Conservation (phyloP, 64 coral and sea anemone species). For the Porites lutea region DNA sequence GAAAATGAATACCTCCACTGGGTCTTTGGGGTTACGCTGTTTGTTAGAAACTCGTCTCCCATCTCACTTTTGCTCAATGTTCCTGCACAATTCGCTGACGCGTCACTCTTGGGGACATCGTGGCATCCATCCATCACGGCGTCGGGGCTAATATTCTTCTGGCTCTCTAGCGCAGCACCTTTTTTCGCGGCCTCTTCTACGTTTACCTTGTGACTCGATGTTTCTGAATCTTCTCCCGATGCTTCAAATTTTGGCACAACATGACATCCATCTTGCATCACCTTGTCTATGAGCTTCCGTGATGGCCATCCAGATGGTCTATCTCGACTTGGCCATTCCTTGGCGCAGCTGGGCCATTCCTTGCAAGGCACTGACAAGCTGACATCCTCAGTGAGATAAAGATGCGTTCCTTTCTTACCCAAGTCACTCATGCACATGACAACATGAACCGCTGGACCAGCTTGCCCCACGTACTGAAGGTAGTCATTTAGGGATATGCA, state of each 20-base stretch:
- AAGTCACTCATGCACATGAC: conserved; percentile 39
- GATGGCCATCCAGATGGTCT: conserved; percentile 55
- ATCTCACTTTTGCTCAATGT: not conserved
- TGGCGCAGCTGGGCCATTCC: conserved; percentile 64
- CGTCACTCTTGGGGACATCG: too few species aligned
- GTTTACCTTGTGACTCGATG: not conserved
- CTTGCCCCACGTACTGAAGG: conserved; percentile 66
- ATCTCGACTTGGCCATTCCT: conserved; percentile 22
- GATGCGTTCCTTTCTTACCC: conserved; percentile 16
- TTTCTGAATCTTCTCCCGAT: not conserved
- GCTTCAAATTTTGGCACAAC: conserved; percentile 67
- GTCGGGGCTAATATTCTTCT: too few species aligned
- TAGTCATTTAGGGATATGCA: conserved; percentile 9
- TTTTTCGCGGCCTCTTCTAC: not conserved
- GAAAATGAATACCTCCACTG: conserved; percentile 66
- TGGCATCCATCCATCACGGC: too few species aligned
- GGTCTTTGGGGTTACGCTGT: not conserved
- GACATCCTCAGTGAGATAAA: conserved; percentile 62
- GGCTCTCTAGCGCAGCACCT: not conserved
- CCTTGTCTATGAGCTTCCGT: conserved; percentile 37
- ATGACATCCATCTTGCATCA: conserved; percentile 51
- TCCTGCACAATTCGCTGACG: not conserved
- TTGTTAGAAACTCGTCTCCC: not conserved
- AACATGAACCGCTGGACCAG: conserved; percentile 56
- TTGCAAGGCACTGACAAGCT: conserved; percentile 59